Base-by-base conservation (phyloP, 1,140 invertebrate species). In the Hyphantria cunea region DNA sequence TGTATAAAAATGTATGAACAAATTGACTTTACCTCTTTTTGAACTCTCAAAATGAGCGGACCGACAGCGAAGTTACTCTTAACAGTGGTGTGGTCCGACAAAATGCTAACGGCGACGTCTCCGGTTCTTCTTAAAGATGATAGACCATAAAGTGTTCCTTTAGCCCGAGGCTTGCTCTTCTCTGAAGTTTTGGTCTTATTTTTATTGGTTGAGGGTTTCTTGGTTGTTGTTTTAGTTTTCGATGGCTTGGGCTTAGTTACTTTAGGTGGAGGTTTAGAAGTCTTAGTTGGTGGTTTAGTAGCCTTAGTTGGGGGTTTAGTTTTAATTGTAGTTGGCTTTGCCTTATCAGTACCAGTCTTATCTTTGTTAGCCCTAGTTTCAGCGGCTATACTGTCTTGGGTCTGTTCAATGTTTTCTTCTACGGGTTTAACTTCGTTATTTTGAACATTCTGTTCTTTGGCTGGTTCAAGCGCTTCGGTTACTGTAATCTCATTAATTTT, bases 21-120 rank as follows among this genome's bases (percentile, higher is more conserved):
- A 12, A 44, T 2, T 44, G 6, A 3, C 47, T 74, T 75, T 84
- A 94, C 93, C 90, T 96, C 95, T 90, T 96, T 96, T 76, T 97
- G 95, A 0, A 97, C 96, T 81, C 95, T 95, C 41, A 97, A 83
- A 6, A 94, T 93, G 7, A 97, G 77, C 0, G 96, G 96, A 44
- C 96, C 96, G 32, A 97, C 84, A 11, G 94, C 93, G 81, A 97
- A 96, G 78, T 95, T 95, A 9, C 94, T 95, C 76, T 95, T 95
- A 12, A 97, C 95, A 31, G 95, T 96, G 0, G 95, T 96, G 68
- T 96, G 93, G 70, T 95, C 93, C 61, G 93, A 92, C 93, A 95
- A 94, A 81, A 96, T 94, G 76, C 94, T 95, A 33, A 96, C 95
- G 12, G 93, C 93, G 0, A 96, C 95, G 72, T 96, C 95, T 37